These are phyloP conservation scores for Chorisops tibialis DNA, from an alignment of 2,888 invertebrate species.

Conservation along the genomic window DNA sequence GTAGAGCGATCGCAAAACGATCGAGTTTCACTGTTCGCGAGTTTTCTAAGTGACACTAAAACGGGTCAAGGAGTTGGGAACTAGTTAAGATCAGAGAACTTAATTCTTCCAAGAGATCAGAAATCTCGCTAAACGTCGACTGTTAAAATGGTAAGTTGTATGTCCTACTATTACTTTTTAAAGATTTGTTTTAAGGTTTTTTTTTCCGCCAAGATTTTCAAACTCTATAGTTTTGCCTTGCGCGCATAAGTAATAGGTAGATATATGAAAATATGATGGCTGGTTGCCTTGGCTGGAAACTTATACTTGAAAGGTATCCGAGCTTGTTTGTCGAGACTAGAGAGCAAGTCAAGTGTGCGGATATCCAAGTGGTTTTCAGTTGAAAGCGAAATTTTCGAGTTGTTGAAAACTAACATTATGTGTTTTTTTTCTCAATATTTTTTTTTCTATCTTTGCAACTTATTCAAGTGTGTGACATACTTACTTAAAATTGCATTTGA, in stretches of 20 bases:
- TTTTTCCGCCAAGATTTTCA: neutral
- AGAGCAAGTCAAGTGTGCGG: too few relatives aligned
- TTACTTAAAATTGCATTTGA: slow-evolving; percentile 20
- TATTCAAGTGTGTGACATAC: slow-evolving; percentile 17
- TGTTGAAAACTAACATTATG: too few relatives aligned
- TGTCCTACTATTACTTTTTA: slow-evolving; percentile 9
- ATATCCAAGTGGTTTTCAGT: slow-evolving; percentile 15
- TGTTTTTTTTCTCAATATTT: too few relatives aligned
- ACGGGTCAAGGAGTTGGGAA: slow-evolving; percentile 19
- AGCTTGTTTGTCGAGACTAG: too few relatives aligned
- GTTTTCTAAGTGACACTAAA: slow-evolving; percentile 11
- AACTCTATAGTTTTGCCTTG: too few relatives aligned
- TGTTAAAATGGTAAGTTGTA: slow-evolving; percentile 19
- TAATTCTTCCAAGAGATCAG: slow-evolving; percentile 14
- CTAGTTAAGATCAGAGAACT: slow-evolving; percentile 3
- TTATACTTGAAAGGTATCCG: too few relatives aligned
- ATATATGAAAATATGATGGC: slow-evolving; percentile 1
- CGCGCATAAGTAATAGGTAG: neutral
- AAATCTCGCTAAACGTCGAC: slow-evolving; percentile 12
- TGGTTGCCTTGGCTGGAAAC: slow-evolving; percentile 12
- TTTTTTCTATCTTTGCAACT: neutral
- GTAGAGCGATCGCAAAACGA: neutral
- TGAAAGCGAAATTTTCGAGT: slow-evolving; percentile 21
- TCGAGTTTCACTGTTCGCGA: slow-evolving; percentile 13
- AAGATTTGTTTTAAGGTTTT: neutral